A percentile compares a stretch with the other conserved stretches of the same genome.
Evolutionary conservation across 2,113 vertebrate genomes (phyloP).

Genomic region (Malurus elegans): DNA sequence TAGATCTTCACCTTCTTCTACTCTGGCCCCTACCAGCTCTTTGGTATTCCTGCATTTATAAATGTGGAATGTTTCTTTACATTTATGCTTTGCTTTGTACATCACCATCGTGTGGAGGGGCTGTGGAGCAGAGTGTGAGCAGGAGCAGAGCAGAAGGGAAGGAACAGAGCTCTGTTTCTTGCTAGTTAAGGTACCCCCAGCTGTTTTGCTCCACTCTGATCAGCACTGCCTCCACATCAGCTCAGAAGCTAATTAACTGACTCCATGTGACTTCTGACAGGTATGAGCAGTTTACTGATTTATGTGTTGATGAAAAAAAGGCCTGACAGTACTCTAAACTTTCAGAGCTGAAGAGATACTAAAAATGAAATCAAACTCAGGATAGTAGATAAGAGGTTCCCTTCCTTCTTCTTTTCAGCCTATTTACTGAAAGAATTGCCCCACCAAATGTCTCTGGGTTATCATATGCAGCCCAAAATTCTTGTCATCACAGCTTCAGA

Average conservation of each 20-base stretch:
- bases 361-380: conserved; percentile 16
- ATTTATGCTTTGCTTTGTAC: not conserved
- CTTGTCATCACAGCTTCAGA: not conserved
- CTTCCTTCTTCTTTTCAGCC: not conserved
- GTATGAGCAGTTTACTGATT: not conserved
- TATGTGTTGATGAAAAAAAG: not conserved
- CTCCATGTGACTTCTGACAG: conserved; percentile 23
- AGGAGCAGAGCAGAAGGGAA: not conserved
- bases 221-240: not conserved
- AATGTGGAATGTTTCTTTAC: not conserved
- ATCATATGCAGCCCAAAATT: not conserved
- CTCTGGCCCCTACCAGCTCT: not conserved
- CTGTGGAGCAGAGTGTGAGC: not conserved
- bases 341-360: not conserved
- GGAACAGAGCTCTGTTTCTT: not conserved
- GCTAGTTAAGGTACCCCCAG: not conserved
- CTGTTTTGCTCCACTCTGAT: conserved; percentile 26
- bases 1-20: conserved; percentile 20
- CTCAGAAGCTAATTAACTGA: conserved; percentile 24
- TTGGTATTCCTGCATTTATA: not conserved
- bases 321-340: conserved; percentile 5
- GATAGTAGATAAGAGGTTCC: not conserved
- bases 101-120: not conserved
- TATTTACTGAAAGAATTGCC: not conserved
- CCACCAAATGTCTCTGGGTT: not conserved